Base-by-base conservation (phyloP, 2,888 invertebrate species). In the Heteromurus nitidus region DNA sequence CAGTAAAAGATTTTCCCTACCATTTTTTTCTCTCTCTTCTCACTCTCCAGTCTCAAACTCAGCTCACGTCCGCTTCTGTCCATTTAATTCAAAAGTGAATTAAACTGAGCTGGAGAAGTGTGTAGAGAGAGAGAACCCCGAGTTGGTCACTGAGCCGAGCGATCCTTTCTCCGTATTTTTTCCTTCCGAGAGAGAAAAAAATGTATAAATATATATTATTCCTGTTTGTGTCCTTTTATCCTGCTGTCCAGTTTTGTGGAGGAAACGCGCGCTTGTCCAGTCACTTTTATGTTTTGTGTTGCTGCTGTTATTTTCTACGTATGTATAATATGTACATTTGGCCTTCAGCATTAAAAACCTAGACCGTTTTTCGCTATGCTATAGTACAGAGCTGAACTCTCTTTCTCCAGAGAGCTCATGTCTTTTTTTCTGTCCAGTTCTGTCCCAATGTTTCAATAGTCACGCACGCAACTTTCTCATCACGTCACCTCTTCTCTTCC, bases 391-490 rank as follows among this genome's bases (percentile, higher is more conserved):
- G n/a, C n/a, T n/a, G n/a, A n/a, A n/a, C n/a, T n/a, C n/a, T n/a
- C n/a, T n/a, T n/a, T n/a, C 44, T 42, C 42, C 60, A 50, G 24
- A n/a, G n/a, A n/a, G n/a, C n/a, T 20, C 31, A 44, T 79, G 69
- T 70, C 77, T 64, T 62, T 62, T 74, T 77, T 79, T 60, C 47
- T 62, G 47, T n/a, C n/a, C n/a, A 53, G 62, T 67, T 31, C 9
- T 69, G 11, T 50, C 55, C 31, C 7, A 74, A 47, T n/a, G 7
- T 53, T 47, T 62, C 60, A 44, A 30, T 72, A 80, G 73, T 80
- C 80, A 72, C 82, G 77, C 85, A 85, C 85, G 85, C 85, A 80
- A 85, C 79, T 79, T 85, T 83, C 85, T 85, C 85, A 85, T 85
- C 85, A 85, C 83, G 82, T 42, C 65, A 24, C 22, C 18, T 20